These are phyloP conservation scores for Phodopus roborovskii DNA, from an alignment of 2,113 vertebrate species.

Conservation along the genomic window DNA sequence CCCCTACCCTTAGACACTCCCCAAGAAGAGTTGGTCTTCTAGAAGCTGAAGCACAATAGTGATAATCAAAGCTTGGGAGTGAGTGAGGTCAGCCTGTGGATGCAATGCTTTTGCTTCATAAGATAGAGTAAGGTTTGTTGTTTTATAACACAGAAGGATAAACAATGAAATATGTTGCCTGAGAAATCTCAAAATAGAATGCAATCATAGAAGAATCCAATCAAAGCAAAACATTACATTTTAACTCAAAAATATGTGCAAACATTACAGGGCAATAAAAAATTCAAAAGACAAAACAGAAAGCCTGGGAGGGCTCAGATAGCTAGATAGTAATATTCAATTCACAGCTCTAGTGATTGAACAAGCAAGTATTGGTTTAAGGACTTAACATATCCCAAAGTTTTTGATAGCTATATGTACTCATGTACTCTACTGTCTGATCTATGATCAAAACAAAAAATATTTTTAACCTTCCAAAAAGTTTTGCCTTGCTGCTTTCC, in stretches of 20 bases:
- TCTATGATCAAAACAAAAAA: neutral
- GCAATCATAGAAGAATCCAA: neutral
- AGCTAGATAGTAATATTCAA: neutral
- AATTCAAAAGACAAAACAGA: neutral
- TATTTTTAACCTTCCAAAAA: slow-evolving; percentile 1
- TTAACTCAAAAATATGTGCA: neutral
- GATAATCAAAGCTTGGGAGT: neutral
- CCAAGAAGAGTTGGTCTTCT: neutral
- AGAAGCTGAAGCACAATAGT: neutral
- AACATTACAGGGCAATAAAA: neutral
- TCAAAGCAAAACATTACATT: neutral
- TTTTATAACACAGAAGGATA: neutral
- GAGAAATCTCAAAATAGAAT: neutral
- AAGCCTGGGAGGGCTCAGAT: neutral
- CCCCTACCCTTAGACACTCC: neutral
- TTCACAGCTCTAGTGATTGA: neutral
- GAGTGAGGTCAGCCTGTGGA: neutral
- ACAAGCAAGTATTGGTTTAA: neutral
- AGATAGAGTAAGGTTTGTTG: no score
- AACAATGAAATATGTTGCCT: neutral
- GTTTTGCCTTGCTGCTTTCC: neutral
- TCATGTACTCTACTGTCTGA: neutral
- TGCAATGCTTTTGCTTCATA: neutral
- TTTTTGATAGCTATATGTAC: neutral
- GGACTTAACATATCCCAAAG: neutral